A percentile compares a stretch with the other conserved stretches of the same genome.
phyloP scores from a whole-genome alignment of 2,113 vertebrate genomes.

The Suncus etruscus region DNA sequence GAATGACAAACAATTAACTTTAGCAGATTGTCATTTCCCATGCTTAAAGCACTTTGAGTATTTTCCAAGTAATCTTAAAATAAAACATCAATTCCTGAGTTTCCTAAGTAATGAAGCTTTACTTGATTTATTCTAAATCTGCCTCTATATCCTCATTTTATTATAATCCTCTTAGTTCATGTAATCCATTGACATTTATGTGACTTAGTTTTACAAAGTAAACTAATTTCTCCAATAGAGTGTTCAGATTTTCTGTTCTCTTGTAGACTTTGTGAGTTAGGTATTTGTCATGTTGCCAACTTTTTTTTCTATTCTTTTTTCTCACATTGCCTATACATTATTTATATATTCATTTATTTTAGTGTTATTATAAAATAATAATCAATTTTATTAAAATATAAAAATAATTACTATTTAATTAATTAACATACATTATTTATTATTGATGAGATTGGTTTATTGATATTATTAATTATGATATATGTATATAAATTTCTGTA shows the following conservation, averaged over 20 bases:
- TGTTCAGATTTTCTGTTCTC: background rate
- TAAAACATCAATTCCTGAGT: background rate
- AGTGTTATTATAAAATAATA: too few species aligned
- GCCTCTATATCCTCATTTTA: background rate
- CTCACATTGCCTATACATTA: too few species aligned
- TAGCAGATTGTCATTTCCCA: background rate
- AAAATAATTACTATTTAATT: too few species aligned
- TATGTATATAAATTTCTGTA: too few species aligned
- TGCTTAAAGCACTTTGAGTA: background rate
- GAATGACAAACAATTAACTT: too few species aligned
- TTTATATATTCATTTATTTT: too few species aligned
- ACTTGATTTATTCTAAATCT: background rate
- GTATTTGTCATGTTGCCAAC: background rate
- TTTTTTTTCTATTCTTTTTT: too few species aligned
- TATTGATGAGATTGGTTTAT: too few species aligned
- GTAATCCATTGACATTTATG: background rate
- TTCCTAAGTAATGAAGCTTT: background rate
- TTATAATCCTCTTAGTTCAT: background rate
- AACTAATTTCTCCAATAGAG: background rate
- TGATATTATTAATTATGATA: too few species aligned
- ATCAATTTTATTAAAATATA: too few species aligned
- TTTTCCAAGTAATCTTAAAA: background rate
- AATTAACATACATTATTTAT: too few species aligned
- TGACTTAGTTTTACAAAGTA: background rate
- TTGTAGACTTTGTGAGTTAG: background rate